These are phyloP conservation scores for Ceramica pisi DNA, from an alignment of 2,888 invertebrate genomes.

Conservation along the genomic window DNA sequence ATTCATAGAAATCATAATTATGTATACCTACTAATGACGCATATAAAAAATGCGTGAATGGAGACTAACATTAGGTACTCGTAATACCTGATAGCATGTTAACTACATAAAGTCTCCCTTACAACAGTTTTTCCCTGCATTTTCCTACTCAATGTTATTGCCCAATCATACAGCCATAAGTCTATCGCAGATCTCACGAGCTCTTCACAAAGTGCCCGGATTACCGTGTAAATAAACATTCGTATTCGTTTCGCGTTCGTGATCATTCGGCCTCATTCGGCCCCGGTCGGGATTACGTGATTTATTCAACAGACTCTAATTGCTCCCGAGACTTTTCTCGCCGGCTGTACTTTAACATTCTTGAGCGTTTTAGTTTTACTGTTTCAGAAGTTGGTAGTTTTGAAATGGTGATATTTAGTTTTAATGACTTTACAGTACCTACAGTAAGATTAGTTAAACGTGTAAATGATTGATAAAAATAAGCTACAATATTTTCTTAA, in stretches of 20 bases:
- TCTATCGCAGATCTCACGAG: conserved; percentile 47
- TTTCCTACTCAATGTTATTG: conserved; percentile 35
- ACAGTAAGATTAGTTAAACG: background rate
- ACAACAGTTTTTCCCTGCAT: conserved; percentile 18
- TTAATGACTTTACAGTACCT: conserved; percentile 6
- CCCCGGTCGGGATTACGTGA: conserved; percentile 70
- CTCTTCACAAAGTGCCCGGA: conserved; percentile 65
- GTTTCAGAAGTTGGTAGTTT: conserved; percentile 5
- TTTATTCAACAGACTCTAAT: conserved; percentile 76
- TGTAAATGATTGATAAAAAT: too few relatives aligned
- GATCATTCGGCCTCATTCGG: conserved; percentile 71
- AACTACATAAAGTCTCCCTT: conserved; percentile 4
- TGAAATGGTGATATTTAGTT: background rate
- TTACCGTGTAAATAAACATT: conserved; percentile 78
- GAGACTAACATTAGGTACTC: background rate
- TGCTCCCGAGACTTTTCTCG: conserved; percentile 67
- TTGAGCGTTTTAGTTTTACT: conserved; percentile 52
- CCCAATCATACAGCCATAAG: conserved; percentile 48
- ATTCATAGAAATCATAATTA: background rate
- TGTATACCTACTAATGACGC: too few relatives aligned
- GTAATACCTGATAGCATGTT: conserved; percentile 1
- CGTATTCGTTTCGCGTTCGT: conserved; percentile 71
- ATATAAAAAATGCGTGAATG: background rate
- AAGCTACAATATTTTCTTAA: too few relatives aligned
- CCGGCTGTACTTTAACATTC: conserved; percentile 59